Percentiles rank a stretch among this genome's conserved stretches.
Conservation (phyloP, 2,797 vertebrate species). For the Phrynocephalus forsythii region DNA sequence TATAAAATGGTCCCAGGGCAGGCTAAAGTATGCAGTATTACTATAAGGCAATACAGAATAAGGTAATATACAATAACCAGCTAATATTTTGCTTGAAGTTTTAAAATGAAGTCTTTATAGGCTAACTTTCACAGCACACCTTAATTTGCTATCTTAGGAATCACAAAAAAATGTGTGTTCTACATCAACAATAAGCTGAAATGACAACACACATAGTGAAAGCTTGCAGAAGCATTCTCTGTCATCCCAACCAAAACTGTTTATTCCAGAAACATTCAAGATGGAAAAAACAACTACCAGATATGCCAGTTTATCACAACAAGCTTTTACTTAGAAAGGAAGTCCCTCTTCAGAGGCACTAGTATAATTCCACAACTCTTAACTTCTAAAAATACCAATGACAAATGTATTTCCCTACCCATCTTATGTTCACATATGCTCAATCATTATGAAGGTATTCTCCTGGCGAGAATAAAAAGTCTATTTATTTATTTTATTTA, state of each 20-base stretch:
- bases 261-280: not conserved
- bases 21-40: not conserved
- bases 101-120: not conserved
- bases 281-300: not conserved
- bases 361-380: not conserved
- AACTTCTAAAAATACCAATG: not conserved
- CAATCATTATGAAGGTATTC: not conserved
- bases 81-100: not conserved
- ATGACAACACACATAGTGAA: not conserved
- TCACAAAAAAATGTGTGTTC: not conserved
- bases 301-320: not conserved
- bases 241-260: not conserved
- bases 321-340: too few relatives aligned
- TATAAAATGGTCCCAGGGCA: not conserved
- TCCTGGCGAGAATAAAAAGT: not conserved
- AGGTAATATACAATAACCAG: not conserved
- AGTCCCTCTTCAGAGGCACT: not conserved
- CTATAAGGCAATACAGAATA: too few relatives aligned
- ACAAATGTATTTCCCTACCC: not conserved
- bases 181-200: not conserved
- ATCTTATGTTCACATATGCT: not conserved
- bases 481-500: too few relatives aligned
- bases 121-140: not conserved
- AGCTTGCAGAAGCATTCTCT: not conserved
- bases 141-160: not conserved